A percentile compares a stretch with the other conserved stretches of the same genome.
phyloP scores from a whole-genome alignment of 2,888 invertebrate genomes.

The Eudasyphora cyanicolor region DNA sequence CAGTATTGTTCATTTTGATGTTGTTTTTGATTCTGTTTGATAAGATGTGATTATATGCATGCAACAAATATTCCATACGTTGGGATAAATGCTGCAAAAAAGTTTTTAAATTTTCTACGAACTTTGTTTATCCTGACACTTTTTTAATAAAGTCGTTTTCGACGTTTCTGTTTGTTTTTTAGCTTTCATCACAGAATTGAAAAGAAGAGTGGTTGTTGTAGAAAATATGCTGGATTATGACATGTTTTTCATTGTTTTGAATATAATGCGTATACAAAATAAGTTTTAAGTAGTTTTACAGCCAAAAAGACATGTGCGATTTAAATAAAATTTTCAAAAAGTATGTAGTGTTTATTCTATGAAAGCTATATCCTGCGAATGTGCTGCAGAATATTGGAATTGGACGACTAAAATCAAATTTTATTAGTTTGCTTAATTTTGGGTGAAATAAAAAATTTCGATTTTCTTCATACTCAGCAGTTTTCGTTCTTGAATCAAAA shows the following conservation, averaged over 20 bases:
- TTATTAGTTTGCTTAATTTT: no score
- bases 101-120: neutral
- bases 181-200: neutral
- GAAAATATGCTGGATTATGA: conserved; percentile 4
- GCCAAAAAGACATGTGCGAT: neutral
- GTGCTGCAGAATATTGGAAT: no score
- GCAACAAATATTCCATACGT: neutral
- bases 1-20: neutral
- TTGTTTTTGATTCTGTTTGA: conserved; percentile 9
- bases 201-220: neutral
- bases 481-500: no score
- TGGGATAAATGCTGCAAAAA: neutral
- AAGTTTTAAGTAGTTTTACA: conserved; percentile 9
- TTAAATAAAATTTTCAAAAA: neutral
- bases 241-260: neutral
- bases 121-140: conserved; percentile 10
- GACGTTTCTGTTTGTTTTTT: neutral
- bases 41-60: conserved; percentile 29
- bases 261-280: conserved; percentile 6
- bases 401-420: no score
- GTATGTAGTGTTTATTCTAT: neutral
- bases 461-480: no score
- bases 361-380: neutral
- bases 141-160: neutral
- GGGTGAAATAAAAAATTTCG: no score